Evolutionary conservation across 2,113 vertebrate genomes (phyloP), one percentile per base, ranked within the genome.

Genomic region (Neotoma lepida): DNA sequence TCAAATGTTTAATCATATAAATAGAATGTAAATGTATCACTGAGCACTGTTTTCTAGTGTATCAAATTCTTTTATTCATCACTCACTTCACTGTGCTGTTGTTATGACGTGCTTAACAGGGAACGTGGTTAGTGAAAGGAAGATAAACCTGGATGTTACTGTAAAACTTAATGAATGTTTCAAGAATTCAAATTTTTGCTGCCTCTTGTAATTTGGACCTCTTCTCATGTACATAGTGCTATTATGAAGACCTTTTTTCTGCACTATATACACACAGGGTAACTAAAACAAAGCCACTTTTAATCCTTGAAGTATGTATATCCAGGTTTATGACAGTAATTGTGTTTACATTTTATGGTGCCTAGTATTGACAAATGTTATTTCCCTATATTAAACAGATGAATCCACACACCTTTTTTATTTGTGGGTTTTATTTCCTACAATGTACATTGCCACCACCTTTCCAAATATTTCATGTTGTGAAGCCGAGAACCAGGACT

Each of bases 261-360:
- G 97, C 98, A 98, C 98, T 97, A 41, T 82, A 93, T 56, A 96
- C 97, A 94, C 39, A 96, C 98, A 97, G 96, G 98, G 98, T 98
- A 98, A 97, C 98, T 98, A 96, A 41, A 96, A 96, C 97, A 96
- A 96, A 97, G 96, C 96, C 95, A 85, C 93, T 88, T 97, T 95
- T 90, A 97, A 91, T 95, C 96, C 96, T 97, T 94, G 96, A 98
- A 98, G 97, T n/a, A n/a, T n/a, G 97, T 97, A 97, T 97, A 97
- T 99, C 99, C 99, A 99, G 99, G 99, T 99, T 99, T 99, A 99
- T 99, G 99, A 98, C 98, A 98, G 98, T 98, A 97, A 97, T 98
- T 98, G 98, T 99, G 99, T 99, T 99, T 99, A 99, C 99, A 99
- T 99, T 99, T 99, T 99, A 99, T 99, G 99, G 99, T 99, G 99